Evolutionary conservation across 2,797 vertebrate species (phyloP).

Genomic region (Alectoris magna): DNA sequence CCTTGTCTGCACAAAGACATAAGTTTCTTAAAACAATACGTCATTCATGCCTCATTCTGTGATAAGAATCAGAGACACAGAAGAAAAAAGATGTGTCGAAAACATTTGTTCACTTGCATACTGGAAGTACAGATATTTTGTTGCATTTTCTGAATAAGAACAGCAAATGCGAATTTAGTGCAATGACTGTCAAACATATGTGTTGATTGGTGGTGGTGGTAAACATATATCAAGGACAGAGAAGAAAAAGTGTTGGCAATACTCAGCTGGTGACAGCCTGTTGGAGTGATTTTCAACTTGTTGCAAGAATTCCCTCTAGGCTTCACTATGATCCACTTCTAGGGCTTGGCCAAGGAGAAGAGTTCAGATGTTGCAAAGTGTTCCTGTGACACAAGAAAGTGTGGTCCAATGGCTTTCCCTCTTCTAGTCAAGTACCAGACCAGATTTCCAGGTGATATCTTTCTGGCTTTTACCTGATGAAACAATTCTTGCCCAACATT

Average conservation of each 20-base stretch:
- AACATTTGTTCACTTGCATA: background rate
- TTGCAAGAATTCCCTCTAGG: conserved; percentile 18
- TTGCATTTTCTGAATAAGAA: background rate
- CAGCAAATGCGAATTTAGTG: background rate
- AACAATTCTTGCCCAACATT: background rate
- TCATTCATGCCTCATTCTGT: background rate
- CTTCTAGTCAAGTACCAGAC: background rate
- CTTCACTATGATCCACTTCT: conserved; percentile 3
- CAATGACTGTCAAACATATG: background rate
- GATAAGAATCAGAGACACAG: background rate
- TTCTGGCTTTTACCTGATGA: background rate
- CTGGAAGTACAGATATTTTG: background rate
- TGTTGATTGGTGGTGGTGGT: background rate
- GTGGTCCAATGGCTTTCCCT: background rate
- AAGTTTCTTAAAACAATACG: background rate
- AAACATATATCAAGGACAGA: background rate
- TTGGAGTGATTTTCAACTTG: background rate
- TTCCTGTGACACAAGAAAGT: background rate
- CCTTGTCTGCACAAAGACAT: background rate
- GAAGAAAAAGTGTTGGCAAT: background rate
- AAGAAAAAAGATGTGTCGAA: background rate
- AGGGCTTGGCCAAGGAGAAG: background rate
- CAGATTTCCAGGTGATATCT: background rate
- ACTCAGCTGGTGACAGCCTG: background rate
- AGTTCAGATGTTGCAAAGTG: conserved; percentile 2